A percentile compares a stretch with the other conserved stretches of the same genome.
phyloP scores from a whole-genome alignment of 2,888 invertebrate species.

The Acanthosepion lycidas region DNA sequence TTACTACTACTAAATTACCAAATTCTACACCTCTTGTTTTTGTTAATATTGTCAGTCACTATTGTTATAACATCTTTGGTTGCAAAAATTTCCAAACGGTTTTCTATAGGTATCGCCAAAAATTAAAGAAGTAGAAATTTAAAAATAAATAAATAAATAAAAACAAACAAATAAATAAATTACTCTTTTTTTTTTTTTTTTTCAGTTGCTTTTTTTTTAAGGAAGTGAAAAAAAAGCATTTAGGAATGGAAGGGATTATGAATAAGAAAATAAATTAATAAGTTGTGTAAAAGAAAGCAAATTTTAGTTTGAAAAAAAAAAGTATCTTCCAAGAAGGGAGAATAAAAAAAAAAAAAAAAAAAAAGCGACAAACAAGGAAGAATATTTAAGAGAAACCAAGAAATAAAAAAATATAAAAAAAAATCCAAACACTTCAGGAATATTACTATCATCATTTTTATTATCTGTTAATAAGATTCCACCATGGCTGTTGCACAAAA shows the following conservation, averaged over 20 bases:
- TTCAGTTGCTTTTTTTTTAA: slow-evolving; percentile 2
- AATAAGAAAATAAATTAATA: not conserved
- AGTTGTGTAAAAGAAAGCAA: not conserved
- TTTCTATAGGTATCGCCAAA: not conserved
- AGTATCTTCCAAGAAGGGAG: not conserved
- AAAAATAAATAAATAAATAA: not conserved
- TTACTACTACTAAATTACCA: not conserved
- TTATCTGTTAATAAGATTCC: not conserved
- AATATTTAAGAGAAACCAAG: not conserved
- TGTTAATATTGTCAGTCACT: not conserved
- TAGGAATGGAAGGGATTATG: not conserved
- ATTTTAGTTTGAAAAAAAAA: not conserved
- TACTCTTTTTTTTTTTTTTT: not conserved
- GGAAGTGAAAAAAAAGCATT: not conserved
- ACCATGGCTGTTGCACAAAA: not conserved
- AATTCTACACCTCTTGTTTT: not conserved
- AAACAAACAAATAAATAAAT: too few species aligned
- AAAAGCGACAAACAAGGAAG: not conserved
- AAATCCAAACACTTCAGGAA: not conserved
- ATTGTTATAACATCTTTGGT: not conserved
- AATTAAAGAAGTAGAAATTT: not conserved
- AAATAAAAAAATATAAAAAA: not conserved
- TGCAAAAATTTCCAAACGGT: not conserved
- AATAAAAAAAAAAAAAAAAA: not conserved
- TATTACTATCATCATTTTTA: not conserved